phyloP scores from a whole-genome alignment of 2,113 vertebrate species.

The Sus scrofa region DNA sequence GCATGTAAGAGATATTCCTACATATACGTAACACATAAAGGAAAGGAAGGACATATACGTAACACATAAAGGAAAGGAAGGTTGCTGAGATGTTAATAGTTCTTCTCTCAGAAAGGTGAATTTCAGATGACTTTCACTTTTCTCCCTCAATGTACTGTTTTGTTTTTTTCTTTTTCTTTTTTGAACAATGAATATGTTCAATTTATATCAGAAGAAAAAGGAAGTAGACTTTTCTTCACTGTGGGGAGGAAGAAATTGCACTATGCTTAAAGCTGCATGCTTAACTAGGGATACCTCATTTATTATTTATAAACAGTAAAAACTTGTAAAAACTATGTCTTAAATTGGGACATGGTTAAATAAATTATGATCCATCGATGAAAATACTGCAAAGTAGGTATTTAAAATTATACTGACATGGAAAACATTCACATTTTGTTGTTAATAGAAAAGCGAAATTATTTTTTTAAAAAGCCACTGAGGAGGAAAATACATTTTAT shows the following conservation, averaged over 20 bases:
- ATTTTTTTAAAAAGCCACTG: not conserved
- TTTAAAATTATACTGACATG: not conserved
- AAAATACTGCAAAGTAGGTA: constrained; percentile 25
- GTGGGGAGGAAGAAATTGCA: not conserved
- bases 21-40: not conserved
- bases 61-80: not conserved
- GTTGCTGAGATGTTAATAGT: not conserved
- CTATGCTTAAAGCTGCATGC: not conserved
- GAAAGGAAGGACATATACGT: not conserved
- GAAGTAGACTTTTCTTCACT: not conserved
- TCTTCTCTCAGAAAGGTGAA: not conserved
- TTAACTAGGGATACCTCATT: not conserved
- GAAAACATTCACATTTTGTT: constrained; percentile 35
- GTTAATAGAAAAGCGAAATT: constrained; percentile 30
- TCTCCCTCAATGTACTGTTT: not conserved
- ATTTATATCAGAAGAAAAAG: not conserved
- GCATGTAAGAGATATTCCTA: not conserved
- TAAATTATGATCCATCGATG: not conserved
- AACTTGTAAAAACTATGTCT: constrained; percentile 24
- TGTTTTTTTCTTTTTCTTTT: not conserved
- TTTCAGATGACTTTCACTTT: constrained; percentile 12
- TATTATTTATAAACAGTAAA: not conserved
- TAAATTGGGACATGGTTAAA: constrained; percentile 46
- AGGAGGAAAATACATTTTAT: constrained; percentile 19
- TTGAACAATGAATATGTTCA: not conserved